A percentile compares a stretch with the other conserved stretches of the same genome.
Conservation (phyloP, 2,888 invertebrate species). For the Thelaira solivaga region DNA sequence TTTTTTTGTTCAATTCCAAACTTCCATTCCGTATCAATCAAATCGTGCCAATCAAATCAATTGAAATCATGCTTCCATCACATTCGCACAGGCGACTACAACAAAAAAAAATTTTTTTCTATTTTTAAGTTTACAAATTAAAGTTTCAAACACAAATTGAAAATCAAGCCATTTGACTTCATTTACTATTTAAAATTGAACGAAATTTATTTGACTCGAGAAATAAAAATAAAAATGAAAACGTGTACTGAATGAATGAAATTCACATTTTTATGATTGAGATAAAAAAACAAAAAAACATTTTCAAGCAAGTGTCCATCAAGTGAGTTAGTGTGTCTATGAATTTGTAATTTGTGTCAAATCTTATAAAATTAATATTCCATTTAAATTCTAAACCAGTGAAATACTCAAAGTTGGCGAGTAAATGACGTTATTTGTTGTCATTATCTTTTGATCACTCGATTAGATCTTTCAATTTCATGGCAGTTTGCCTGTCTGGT, state of each 20-base stretch:
- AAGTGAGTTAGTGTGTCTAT: too few species aligned
- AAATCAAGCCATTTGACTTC: too few species aligned
- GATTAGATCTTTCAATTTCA: conserved; percentile 43
- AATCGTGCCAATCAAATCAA: conserved; percentile 39
- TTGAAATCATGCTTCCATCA: conserved; percentile 35
- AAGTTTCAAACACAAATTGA: too few species aligned
- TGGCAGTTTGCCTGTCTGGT: too few species aligned
- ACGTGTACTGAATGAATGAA: too few species aligned
- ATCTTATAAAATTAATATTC: conserved; percentile 55
- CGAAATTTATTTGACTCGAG: neutral
- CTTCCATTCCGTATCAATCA: conserved; percentile 40
- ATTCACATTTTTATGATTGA: conserved; percentile 40
- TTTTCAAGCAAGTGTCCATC: too few species aligned
- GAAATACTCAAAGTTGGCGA: conserved; percentile 37
- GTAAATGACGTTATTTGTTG: conserved; percentile 55
- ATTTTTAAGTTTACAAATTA: conserved; percentile 3
- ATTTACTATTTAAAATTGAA: conserved; percentile 4
- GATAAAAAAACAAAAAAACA: too few species aligned
- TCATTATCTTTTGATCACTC: conserved; percentile 59
- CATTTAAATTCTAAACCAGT: conserved; percentile 46
- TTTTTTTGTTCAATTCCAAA: neutral
- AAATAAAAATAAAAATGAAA: conserved; percentile 39
- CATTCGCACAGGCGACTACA: too few species aligned
- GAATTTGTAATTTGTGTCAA: conserved; percentile 37
- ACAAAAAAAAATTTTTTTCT: too few species aligned